These are phyloP conservation scores for Drosophila melanosoma DNA, from an alignment of 2,888 invertebrate genomes.

Conservation along the genomic window DNA sequence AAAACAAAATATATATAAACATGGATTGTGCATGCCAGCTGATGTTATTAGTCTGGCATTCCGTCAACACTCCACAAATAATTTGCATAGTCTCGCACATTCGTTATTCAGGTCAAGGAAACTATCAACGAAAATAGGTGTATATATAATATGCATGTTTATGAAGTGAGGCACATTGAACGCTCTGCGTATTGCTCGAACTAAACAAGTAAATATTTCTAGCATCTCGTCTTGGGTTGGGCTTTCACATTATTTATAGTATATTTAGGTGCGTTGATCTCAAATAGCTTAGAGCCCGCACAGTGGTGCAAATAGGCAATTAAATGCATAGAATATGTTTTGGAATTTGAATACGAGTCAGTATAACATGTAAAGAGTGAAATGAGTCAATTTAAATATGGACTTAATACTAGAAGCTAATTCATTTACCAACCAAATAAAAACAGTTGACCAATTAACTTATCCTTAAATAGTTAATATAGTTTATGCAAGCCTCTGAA, in stretches of 20 bases:
- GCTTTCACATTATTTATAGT: constrained; percentile 6
- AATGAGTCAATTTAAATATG: not conserved
- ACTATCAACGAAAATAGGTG: constrained; percentile 37
- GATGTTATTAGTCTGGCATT: constrained; percentile 42
- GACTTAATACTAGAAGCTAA: not conserved
- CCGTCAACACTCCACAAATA: constrained; percentile 44
- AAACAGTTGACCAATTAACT: not conserved
- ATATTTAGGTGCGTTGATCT: constrained; percentile 26
- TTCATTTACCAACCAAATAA: not conserved
- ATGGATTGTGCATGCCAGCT: not conserved
- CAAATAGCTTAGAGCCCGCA: constrained; percentile 4
- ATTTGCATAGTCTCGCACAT: constrained; percentile 50
- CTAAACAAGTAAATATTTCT: constrained; percentile 44
- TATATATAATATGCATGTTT: not conserved
- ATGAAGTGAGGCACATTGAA: not conserved
- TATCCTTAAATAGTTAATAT: not conserved
- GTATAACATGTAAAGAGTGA: not conserved
- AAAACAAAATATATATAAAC: not conserved
- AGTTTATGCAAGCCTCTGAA: not conserved
- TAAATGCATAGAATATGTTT: not conserved
- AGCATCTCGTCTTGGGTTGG: constrained; percentile 11
- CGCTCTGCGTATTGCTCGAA: constrained; percentile 11
- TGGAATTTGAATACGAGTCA: not conserved
- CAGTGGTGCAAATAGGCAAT: constrained; percentile 19
- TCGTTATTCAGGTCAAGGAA: constrained; percentile 80